phyloP scores from a whole-genome alignment of 2,888 invertebrate genomes.

The Holacanthella duospinosa region DNA sequence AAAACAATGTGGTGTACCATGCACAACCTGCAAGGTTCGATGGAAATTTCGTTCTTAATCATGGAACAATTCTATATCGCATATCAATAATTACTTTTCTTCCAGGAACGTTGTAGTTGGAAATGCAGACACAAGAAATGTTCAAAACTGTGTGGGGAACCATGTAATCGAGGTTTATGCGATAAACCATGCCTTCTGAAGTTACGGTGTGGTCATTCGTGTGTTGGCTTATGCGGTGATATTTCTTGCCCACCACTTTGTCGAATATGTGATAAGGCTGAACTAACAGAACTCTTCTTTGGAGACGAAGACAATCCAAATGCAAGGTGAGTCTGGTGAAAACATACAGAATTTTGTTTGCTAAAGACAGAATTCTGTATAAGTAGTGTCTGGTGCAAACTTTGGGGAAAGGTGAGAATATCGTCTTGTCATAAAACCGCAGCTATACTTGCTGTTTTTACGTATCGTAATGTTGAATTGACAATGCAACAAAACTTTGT shows the following conservation, averaged over 20 bases:
- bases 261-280: conserved; percentile 45
- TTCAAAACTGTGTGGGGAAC: not conserved
- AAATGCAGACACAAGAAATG: not conserved
- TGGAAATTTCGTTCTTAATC: not conserved
- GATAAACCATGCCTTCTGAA: not conserved
- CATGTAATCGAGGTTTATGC: not conserved
- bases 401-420: too few species aligned
- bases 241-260: conserved; percentile 54
- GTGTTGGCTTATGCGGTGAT: conserved; percentile 58
- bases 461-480: too few species aligned
- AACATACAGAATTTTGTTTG: too few species aligned
- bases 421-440: too few species aligned
- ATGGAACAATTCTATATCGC: not conserved
- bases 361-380: too few species aligned
- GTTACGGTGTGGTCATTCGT: conserved; percentile 19
- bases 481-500: too few species aligned
- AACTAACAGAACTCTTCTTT: conserved; percentile 29
- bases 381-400: too few species aligned
- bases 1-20: conserved; percentile 26
- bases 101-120: not conserved
- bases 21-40: conserved; percentile 17
- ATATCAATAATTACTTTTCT: not conserved
- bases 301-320: conserved; percentile 18
- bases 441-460: too few species aligned
- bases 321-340: too few species aligned